phyloP scores from a whole-genome alignment of 2,888 invertebrate species.

The Ethmia dodecea region DNA sequence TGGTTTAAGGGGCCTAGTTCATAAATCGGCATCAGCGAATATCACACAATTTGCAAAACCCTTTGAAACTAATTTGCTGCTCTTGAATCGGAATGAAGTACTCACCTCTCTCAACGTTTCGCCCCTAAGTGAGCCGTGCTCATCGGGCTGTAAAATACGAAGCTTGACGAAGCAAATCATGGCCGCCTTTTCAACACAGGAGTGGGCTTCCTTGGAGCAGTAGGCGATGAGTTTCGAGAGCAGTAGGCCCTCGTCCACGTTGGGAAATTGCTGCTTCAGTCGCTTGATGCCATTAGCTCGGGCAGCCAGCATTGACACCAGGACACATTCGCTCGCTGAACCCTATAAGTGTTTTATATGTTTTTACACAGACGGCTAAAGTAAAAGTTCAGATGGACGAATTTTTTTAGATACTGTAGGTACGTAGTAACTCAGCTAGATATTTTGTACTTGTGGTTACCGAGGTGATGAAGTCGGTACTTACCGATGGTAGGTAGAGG shows the following conservation, averaged over 20 bases:
- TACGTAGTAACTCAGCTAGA: too few relatives aligned
- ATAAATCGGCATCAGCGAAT: too few relatives aligned
- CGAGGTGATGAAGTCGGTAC: too few relatives aligned
- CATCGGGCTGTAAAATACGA: conserved; percentile 92
- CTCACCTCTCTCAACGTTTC: conserved; percentile 86
- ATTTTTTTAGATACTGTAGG: too few relatives aligned
- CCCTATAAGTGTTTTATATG: too few relatives aligned
- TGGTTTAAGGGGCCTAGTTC: too few relatives aligned
- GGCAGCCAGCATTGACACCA: conserved; percentile 95
- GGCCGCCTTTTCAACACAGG: conserved; percentile 94
- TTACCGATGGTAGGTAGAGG: too few relatives aligned
- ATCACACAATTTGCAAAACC: too few relatives aligned
- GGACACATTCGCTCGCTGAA: conserved; percentile 96
- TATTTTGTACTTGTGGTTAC: too few relatives aligned
- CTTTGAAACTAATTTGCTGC: conserved; percentile 3
- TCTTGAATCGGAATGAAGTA: conserved; percentile 7
- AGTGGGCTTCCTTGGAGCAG: conserved; percentile 93
- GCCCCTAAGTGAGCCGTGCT: conserved; percentile 88
- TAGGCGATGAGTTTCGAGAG: conserved; percentile 96
- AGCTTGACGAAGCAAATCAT: conserved; percentile 96
- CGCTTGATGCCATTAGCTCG: conserved; percentile 91
- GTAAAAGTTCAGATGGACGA: too few relatives aligned
- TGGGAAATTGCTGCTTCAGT: conserved; percentile 89
- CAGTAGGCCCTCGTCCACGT: conserved; percentile 92
- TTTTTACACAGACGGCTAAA: too few relatives aligned